Evolutionary conservation across 1,140 invertebrate species (phyloP), one percentile per base, ranked within the genome.

Genomic region (Hylaeus volcanicus): DNA sequence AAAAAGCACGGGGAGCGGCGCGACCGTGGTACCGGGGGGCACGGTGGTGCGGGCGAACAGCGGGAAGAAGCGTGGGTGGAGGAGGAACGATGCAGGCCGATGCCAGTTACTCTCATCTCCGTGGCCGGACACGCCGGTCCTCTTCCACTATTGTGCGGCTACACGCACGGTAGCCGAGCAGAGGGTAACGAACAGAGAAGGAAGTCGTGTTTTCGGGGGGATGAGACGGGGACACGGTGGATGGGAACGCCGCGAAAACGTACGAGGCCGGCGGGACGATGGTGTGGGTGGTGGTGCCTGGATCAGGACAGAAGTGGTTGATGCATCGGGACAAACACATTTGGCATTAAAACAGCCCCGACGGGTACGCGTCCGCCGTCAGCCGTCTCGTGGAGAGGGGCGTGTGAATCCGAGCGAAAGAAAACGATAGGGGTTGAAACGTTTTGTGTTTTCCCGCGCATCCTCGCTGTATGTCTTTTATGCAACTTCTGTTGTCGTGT

Each of bases 261-360:
- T 66, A 80, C 74, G 78, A 79, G 77, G 81, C 61, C 81, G 72
- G 41, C 74, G 66, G 66, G 74, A 75, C 65, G 73, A 53, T 60
- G 63, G 74, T 79, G 55, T 78, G 85, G 81, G 82, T 0, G 26
- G 26, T 26, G 26, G 26, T 15, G 73, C 63, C 48, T 60, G 80
- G 71, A 79, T 83, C 85, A 70, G 83, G 71, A 86, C 79, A 84
- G 82, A 86, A 88, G 87, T 86, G 86, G 75, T 86, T 88, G 87
- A 88, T 88, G 87, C 86, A 88, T 89, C 68, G 88, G 88, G 82
- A 87, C 86, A 89, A 89, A 89, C 84, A 88, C 88, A 89, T 89
- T 88, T 85, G 83, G 88, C 88, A 87, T 88, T 89, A 88, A 88
- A 89, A 89, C 87, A 84, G 88, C 72, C 84, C 77, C 76, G 85